Base-by-base conservation (phyloP, 2,113 vertebrate species). In the Bettongia penicillata region DNA sequence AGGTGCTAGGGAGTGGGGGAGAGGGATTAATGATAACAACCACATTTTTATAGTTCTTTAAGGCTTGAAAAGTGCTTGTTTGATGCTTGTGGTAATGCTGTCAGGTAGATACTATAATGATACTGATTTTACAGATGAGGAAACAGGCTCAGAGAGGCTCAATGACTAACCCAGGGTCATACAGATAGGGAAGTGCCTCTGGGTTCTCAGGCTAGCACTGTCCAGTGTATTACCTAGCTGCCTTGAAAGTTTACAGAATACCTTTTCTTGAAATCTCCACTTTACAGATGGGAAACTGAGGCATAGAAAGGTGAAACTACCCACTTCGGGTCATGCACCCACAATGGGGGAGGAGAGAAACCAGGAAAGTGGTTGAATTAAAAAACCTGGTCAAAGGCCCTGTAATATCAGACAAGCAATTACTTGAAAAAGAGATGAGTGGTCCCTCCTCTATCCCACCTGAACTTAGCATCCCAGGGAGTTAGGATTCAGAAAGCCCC, bases 381-480 rank as follows among this genome's bases (percentile, higher is more conserved):
- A 16, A 68, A 68, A 5, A 68, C 61, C 31, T 77, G 61, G 37
- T 4, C 14, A 37, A 28, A 77, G 61, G 16, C 61, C 61, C 37
- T n/a, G 37, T 19, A 1, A 19, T 16, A 77, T 16, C 31, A 16
- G 61, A n/a, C 61, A n/a, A 77, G 11, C 1, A 68, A n/a, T 4
- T 57, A 6, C 55, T 28, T 26, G 26, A 10, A 25, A 57, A 57
- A 26, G 31, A 37, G 4, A 6, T 77, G 61, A 19, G 4, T 4
- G 0, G 1, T n/a, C 37, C 37, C 16, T 19, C 0, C 14, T 0
- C 37, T 1, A 77, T 77, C 37, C 16, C 37, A 77, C 14, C 37
- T 19, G 14, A 77, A 12, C 14, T 7, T 7, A 19, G 5, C 3
- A n/a, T 37, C 3, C 57, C 57, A 14, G 31, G 28, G 11, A 14